Evolutionary conservation across 2,797 vertebrate genomes (phyloP).

Genomic region (Ataeniobius toweri): DNA sequence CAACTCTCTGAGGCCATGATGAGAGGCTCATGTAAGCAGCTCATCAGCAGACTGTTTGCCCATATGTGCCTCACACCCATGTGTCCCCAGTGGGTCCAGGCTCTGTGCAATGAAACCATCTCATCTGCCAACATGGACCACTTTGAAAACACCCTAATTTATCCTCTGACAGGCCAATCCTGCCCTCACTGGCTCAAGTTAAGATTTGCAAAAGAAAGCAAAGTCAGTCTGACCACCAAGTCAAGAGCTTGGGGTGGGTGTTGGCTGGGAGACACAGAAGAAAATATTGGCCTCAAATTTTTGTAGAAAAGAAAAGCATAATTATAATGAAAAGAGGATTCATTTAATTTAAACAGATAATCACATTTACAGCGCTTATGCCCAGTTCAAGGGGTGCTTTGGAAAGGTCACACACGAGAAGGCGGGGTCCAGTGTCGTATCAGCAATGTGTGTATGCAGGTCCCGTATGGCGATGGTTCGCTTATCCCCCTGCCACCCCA

Average conservation of each 20-base stretch:
- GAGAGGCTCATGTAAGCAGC: slow-evolving; percentile 76
- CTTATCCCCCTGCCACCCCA: slow-evolving; percentile 81
- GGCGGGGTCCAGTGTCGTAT: slow-evolving; percentile 77
- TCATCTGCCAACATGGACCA: slow-evolving; percentile 75
- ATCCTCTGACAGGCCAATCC: slow-evolving; percentile 54
- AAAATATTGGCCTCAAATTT: neutral
- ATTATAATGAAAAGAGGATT: neutral
- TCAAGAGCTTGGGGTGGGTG: slow-evolving; percentile 18
- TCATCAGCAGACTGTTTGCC: slow-evolving; percentile 77
- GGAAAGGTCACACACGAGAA: slow-evolving; percentile 60
- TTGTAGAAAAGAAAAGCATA: slow-evolving; percentile 20
- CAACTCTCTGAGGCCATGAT: slow-evolving; percentile 65
- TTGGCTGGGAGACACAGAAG: slow-evolving; percentile 12
- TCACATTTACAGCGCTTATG: slow-evolving; percentile 21
- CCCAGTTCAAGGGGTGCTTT: slow-evolving; percentile 50
- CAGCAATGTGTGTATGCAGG: slow-evolving; percentile 72
- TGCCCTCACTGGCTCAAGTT: slow-evolving; percentile 60
- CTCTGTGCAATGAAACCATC: slow-evolving; percentile 77
- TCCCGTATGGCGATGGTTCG: slow-evolving; percentile 68
- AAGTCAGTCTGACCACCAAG: slow-evolving; percentile 28
- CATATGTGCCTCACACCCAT: slow-evolving; percentile 81
- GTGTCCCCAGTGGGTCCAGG: slow-evolving; percentile 72
- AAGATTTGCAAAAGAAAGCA: slow-evolving; percentile 38
- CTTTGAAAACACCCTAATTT: slow-evolving; percentile 51
- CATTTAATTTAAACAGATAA: slow-evolving; percentile 4